phyloP scores from a whole-genome alignment of 2,113 vertebrate genomes.

The Cottus gobio region DNA sequence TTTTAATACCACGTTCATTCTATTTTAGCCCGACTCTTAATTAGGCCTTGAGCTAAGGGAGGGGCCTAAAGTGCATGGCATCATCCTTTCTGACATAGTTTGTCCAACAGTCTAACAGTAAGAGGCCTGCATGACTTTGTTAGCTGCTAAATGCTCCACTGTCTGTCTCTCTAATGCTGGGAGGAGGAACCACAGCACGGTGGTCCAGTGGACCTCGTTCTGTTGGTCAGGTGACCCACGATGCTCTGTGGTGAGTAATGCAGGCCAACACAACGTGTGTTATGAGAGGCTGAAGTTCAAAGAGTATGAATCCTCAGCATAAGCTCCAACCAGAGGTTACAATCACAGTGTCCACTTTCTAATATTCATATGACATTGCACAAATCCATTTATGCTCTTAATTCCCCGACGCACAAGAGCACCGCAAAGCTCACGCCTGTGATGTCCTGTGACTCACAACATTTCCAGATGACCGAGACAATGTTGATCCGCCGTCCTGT shows the following conservation, averaged over 20 bases:
- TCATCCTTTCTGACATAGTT: neutral
- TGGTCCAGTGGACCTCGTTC: no score
- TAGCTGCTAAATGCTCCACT: neutral
- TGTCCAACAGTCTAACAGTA: no score
- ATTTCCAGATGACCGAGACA: constrained; percentile 74
- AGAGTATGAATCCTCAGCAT: neutral
- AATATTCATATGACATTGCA: constrained; percentile 54
- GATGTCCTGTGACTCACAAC: constrained; percentile 70
- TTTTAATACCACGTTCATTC: constrained; percentile 43
- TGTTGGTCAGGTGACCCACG: neutral
- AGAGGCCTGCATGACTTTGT: neutral
- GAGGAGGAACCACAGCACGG: neutral
- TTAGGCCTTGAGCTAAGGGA: constrained; percentile 5
- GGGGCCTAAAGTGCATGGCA: neutral
- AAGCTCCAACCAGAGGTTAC: neutral
- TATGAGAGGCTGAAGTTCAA: constrained; percentile 14
- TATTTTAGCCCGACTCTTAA: constrained; percentile 45
- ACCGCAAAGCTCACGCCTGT: constrained; percentile 42
- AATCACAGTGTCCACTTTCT: constrained; percentile 29
- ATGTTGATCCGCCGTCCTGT: constrained; percentile 72
- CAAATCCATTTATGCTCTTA: constrained; percentile 52
- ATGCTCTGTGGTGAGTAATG: neutral
- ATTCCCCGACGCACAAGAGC: constrained; percentile 43
- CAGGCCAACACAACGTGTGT: neutral
- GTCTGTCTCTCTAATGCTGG: neutral